Evolutionary conservation across 2,888 invertebrate genomes (phyloP).

Genomic region (Molorchus minor): DNA sequence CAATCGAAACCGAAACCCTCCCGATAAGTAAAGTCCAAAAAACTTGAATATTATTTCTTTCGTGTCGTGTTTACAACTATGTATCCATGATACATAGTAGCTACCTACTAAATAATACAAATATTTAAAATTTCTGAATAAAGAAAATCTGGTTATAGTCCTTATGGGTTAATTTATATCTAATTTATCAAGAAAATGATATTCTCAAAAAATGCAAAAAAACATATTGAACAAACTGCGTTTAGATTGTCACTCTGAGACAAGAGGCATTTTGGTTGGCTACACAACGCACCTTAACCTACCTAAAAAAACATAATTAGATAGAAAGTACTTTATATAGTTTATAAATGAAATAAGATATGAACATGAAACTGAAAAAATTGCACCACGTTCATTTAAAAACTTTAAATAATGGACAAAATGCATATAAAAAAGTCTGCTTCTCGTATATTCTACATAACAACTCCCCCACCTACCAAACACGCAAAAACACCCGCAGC

Average conservation of each 20-base stretch:
- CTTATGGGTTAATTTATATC: not conserved
- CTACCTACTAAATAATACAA: too few relatives aligned
- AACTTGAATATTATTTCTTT: too few relatives aligned
- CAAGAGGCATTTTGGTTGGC: not conserved
- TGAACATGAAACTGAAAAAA: not conserved
- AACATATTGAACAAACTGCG: slow-evolving; percentile 1
- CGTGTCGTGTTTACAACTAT: too few relatives aligned
- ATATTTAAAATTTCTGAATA: too few relatives aligned
- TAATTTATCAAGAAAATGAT: slow-evolving; percentile 1
- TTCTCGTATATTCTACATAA: too few relatives aligned
- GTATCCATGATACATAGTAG: too few relatives aligned
- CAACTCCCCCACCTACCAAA: too few relatives aligned
- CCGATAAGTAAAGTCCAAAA: too few relatives aligned
- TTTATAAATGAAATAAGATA: not conserved
- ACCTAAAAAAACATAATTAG: not conserved
- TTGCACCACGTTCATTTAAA: not conserved
- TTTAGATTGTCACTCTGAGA: not conserved
- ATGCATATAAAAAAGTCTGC: not conserved
- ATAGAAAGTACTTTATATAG: not conserved
- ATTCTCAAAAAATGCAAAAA: not conserved
- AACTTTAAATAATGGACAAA: not conserved
- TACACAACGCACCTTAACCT: not conserved
- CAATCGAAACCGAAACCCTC: too few relatives aligned
- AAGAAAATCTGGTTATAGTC: not conserved
- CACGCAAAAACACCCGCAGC: too few relatives aligned